Percentiles rank a stretch among this genome's conserved stretches.
Conservation (phyloP, 2,113 vertebrate genomes). For the Anseranas semipalmata region DNA sequence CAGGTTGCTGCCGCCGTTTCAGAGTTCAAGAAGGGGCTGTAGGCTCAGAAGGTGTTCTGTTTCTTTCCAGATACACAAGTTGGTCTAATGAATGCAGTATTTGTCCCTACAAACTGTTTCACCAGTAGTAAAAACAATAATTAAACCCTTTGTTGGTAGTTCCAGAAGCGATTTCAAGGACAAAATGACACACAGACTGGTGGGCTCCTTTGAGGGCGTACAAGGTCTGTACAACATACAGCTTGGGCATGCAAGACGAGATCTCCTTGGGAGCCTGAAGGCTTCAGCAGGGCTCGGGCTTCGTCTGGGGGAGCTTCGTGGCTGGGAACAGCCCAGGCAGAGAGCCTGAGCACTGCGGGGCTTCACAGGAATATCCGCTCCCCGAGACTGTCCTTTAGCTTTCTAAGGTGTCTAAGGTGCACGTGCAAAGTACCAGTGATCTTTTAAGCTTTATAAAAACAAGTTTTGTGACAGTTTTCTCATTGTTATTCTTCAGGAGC, state of each 20-base stretch:
- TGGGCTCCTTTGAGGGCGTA: accelerated
- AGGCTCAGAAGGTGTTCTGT: background rate
- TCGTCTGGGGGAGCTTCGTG: background rate
- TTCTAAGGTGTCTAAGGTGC: background rate
- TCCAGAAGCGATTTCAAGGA: background rate
- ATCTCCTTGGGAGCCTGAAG: background rate
- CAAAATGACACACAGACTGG: background rate
- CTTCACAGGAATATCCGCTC: background rate
- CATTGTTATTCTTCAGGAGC: background rate
- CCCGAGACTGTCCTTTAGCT: background rate
- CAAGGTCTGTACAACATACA: background rate
- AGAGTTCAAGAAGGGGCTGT: background rate
- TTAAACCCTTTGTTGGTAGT: background rate
- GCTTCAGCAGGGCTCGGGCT: background rate
- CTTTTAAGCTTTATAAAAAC: background rate
- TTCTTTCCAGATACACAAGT: background rate
- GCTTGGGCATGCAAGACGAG: background rate
- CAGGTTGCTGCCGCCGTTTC: background rate
- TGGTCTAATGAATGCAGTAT: background rate
- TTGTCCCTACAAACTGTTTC: background rate
- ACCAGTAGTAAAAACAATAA: background rate
- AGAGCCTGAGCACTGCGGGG: background rate
- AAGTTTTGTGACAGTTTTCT: background rate
- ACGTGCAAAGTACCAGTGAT: background rate
- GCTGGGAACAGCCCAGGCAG: background rate